Evolutionary conservation across 2,888 invertebrate genomes (phyloP).

Genomic region (Tanypteryx hageni): DNA sequence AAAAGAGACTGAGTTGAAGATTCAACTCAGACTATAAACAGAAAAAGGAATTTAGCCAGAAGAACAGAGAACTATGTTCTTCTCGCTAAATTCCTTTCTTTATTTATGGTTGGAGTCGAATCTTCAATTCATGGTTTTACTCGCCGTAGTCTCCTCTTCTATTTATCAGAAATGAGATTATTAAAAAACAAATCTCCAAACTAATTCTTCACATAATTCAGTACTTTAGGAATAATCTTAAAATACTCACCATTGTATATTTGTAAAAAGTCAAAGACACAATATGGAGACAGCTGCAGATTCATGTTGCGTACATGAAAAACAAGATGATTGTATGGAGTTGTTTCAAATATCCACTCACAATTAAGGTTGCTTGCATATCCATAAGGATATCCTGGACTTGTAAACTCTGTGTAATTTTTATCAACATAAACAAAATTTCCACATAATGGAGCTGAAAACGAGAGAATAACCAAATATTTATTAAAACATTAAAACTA

Average conservation of each 20-base stretch:
- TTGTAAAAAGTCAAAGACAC: constrained; percentile 81
- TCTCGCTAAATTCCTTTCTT: too few species aligned
- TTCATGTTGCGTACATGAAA: constrained; percentile 79
- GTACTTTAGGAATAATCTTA: background rate
- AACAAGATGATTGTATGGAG: constrained; percentile 79
- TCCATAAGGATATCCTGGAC: constrained; percentile 87
- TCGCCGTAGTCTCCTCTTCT: too few species aligned
- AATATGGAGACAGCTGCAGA: constrained; percentile 79
- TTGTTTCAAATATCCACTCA: constrained; percentile 84
- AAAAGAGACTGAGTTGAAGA: too few species aligned
- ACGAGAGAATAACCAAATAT: constrained; percentile 10
- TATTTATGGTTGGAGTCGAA: too few species aligned
- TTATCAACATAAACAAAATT: constrained; percentile 70
- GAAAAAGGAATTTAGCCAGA: too few species aligned
- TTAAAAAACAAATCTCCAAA: too few species aligned
- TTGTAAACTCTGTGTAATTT: constrained; percentile 76
- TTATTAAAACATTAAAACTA: too few species aligned
- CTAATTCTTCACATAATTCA: background rate
- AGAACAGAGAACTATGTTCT: too few species aligned
- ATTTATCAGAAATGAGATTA: too few species aligned
- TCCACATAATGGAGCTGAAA: constrained; percentile 73
- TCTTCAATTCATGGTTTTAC: too few species aligned
- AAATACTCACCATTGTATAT: constrained; percentile 78
- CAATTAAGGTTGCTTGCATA: constrained; percentile 83
- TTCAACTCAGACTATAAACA: too few species aligned